A percentile compares a stretch with the other conserved stretches of the same genome.
phyloP scores from a whole-genome alignment of 2,113 vertebrate species.

The Zingel zingel region DNA sequence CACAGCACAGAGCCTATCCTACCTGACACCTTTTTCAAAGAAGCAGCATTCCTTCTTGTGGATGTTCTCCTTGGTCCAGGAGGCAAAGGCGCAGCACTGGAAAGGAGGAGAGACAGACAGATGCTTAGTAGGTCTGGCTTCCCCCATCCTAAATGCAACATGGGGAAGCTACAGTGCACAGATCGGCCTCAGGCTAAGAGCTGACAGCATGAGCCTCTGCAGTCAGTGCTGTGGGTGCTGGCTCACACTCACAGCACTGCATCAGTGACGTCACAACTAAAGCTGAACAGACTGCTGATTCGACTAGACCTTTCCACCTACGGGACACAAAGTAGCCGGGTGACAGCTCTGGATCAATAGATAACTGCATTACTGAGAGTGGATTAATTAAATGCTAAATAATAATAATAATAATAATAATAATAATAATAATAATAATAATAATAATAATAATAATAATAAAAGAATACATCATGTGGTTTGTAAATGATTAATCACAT shows the following conservation, averaged over 20 bases:
- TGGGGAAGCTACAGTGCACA: background rate
- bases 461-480: background rate
- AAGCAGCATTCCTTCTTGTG: slow-evolving; percentile 90
- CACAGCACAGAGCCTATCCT: slow-evolving; percentile 18
- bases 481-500: background rate
- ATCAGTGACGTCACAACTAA: slow-evolving; percentile 71
- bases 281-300: slow-evolving; percentile 24
- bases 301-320: background rate
- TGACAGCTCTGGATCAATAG: slow-evolving; percentile 12
- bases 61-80: slow-evolving; percentile 90
- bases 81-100: slow-evolving; percentile 72
- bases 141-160: slow-evolving; percentile 55
- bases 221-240: slow-evolving; percentile 40
- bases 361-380: slow-evolving; percentile 1
- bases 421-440: no score
- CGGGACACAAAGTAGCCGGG: background rate
- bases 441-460: no score
- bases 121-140: slow-evolving; percentile 40
- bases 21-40: slow-evolving; percentile 85
- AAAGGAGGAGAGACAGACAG: slow-evolving; percentile 50
- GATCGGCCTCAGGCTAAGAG: background rate
- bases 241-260: slow-evolving; percentile 46
- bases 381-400: background rate
- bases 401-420: no score
- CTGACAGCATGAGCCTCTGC: slow-evolving; percentile 50